A percentile compares a stretch with the other conserved stretches of the same genome.
Conservation (phyloP, 2,888 invertebrate genomes). For the Neoitamus cyanurus region DNA sequence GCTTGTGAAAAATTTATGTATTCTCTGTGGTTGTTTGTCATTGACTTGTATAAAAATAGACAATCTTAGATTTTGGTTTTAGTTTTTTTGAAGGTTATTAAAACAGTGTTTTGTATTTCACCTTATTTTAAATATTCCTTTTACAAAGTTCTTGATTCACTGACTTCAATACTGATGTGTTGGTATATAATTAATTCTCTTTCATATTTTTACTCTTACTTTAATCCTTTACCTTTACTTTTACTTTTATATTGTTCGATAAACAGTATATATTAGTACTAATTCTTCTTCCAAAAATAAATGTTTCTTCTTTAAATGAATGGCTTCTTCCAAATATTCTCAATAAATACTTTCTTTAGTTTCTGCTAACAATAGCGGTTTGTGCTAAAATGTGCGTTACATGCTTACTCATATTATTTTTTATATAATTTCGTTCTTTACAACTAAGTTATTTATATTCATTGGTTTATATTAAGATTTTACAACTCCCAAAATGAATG, state of each 20-base stretch:
- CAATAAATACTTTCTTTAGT: constrained; percentile 36
- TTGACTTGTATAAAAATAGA: constrained; percentile 30
- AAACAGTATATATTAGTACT: constrained; percentile 21
- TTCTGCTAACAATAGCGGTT: constrained; percentile 33
- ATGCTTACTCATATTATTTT: constrained; percentile 34
- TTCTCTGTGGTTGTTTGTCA: not conserved
- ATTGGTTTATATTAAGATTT: not conserved
- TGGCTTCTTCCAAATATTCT: constrained; percentile 40
- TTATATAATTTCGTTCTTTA: constrained; percentile 24
- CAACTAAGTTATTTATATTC: not conserved
- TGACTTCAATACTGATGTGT: constrained; percentile 43
- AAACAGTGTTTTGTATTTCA: constrained; percentile 4
- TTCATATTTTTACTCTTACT: constrained; percentile 3
- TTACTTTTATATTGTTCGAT: not conserved
- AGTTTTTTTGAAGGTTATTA: constrained; percentile 34
- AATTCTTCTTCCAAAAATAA: constrained; percentile 32
- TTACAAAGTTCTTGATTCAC: constrained; percentile 21
- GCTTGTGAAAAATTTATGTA: constrained; percentile 34
- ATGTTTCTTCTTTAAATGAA: constrained; percentile 22
- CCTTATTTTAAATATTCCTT: constrained; percentile 15
- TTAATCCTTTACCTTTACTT: not conserved
- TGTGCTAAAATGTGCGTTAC: constrained; percentile 46
- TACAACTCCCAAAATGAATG: not conserved
- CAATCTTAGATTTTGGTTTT: not conserved
- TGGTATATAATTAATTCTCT: constrained; percentile 8